Base-by-base conservation (phyloP, 2,888 invertebrate species). In the Temnothorax rugatulus region DNA sequence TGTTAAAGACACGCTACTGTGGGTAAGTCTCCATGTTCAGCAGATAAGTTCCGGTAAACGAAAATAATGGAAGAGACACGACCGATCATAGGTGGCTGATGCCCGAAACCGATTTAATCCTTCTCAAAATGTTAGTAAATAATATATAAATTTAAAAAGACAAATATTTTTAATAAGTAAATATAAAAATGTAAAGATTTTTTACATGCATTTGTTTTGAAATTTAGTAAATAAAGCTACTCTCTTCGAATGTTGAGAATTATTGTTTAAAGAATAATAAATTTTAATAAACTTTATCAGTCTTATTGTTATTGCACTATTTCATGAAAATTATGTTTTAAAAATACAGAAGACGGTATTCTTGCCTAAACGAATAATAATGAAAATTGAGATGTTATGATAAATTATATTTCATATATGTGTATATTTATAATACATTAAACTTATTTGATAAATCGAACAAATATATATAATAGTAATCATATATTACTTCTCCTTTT, bases 371-470 rank as follows among this genome's bases (percentile, higher is more conserved):
- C 0, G 0, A 44, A 41, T 41, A n/a, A 3, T 9, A 34, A 34
- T 25, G 25, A 11, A 68, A 71, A 15, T 71, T 0, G 4, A 34
- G 13, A 29, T 29, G 7, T 68, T 5, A 3, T 34, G n/a, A 50
- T 68, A 29, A 13, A 13, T 38, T 63, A 13, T 34, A 0, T n/a
- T 50, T 69, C 8, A 50, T 7, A 50, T n/a, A 50, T 34, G 2
- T 15, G n/a, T 13, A 69, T 25, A 50, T 54, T 54, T 38, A 21
- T 25, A 38, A 1, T 50, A n/a, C 8, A 68, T 50, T 47, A 1
- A 68, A 68, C 11, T 68, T 29, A 63, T 18, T 63, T n/a, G 63
- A 4, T 63, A 68, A 68, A 50, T 8, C 5, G 5, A n/a, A 29
- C 50, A 18, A 68, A 68, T 29, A 41, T 18, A 29, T 1, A 15